Conservation (phyloP, 2,113 vertebrate species). For the Apodemus speciosus region DNA sequence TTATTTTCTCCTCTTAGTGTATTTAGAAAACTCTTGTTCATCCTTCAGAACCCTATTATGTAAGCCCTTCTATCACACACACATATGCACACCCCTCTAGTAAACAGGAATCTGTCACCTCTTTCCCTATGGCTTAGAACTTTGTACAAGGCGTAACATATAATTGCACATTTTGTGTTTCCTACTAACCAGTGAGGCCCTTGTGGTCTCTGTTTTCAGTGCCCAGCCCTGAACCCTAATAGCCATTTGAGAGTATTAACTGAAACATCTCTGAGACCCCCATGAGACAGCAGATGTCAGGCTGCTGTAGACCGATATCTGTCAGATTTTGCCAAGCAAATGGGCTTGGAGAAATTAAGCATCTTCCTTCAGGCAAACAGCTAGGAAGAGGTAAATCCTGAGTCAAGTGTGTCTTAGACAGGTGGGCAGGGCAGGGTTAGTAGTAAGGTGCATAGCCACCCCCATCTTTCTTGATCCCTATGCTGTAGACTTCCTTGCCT, state of each 20-base stretch:
- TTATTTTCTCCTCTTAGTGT: constrained; percentile 16
- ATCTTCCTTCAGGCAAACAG: background rate
- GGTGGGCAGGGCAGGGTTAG: background rate
- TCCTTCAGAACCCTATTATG: constrained; percentile 67
- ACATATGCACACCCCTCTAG: background rate
- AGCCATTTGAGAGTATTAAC: background rate
- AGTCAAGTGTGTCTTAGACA: background rate
- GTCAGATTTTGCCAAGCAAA: constrained; percentile 41
- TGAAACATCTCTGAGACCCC: too few species aligned
- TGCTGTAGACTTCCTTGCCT: background rate
- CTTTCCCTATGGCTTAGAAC: constrained; percentile 45
- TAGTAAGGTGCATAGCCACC: background rate
- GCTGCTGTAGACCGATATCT: background rate
- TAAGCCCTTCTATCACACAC: background rate
- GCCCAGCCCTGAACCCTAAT: background rate
- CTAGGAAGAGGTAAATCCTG: constrained; percentile 48
- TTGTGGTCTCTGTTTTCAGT: constrained; percentile 19
- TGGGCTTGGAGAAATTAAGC: constrained; percentile 20
- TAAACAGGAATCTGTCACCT: constrained; percentile 17
- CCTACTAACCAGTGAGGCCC: background rate
- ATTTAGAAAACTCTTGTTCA: constrained; percentile 68
- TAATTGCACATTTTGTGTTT: constrained; percentile 51
- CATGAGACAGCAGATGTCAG: too few species aligned
- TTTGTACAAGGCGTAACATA: constrained; percentile 2
- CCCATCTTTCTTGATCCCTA: background rate